These are phyloP conservation scores for Polylopha cassiicola DNA, from an alignment of 2,888 invertebrate species.

Conservation along the genomic window DNA sequence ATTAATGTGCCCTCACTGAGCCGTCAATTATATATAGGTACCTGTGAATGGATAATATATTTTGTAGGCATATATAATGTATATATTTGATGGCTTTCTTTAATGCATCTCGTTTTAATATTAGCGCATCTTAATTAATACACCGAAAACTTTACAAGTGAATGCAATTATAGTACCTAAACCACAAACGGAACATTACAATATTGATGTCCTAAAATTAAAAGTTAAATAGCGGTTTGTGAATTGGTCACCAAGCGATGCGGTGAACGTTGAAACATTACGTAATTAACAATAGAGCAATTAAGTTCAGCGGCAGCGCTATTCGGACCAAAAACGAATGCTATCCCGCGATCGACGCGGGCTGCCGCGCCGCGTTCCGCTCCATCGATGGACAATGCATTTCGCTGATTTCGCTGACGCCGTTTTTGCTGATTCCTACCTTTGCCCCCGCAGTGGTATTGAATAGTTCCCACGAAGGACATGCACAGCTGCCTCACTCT, in stretches of 20 bases:
- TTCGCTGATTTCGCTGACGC: constrained; percentile 67
- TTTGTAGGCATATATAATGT: too few species aligned
- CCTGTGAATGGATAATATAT: too few species aligned
- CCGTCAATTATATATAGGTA: too few species aligned
- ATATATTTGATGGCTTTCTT: too few species aligned
- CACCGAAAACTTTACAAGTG: constrained; percentile 5
- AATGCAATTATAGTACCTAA: constrained; percentile 5
- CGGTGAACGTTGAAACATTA: constrained; percentile 66
- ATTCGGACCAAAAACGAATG: constrained; percentile 60
- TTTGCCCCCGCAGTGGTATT: constrained; percentile 31
- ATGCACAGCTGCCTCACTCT: constrained; percentile 38
- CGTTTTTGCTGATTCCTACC: constrained; percentile 54
- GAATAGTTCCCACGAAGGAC: constrained; percentile 29
- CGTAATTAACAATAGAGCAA: constrained; percentile 77
- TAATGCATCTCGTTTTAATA: too few species aligned
- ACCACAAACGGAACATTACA: constrained; percentile 22
- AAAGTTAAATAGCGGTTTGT: constrained; percentile 49
- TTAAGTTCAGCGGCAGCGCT: constrained; percentile 64
- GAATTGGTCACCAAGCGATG: constrained; percentile 54
- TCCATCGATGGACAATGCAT: constrained; percentile 59
- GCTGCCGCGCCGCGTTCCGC: constrained; percentile 44
- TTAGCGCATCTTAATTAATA: too few species aligned
- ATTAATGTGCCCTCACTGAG: too few species aligned
- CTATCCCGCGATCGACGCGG: constrained; percentile 46
- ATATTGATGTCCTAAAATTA: constrained; percentile 37